These are phyloP conservation scores for Charanyca ferruginea DNA, from an alignment of 2,888 invertebrate genomes.

Conservation along the genomic window DNA sequence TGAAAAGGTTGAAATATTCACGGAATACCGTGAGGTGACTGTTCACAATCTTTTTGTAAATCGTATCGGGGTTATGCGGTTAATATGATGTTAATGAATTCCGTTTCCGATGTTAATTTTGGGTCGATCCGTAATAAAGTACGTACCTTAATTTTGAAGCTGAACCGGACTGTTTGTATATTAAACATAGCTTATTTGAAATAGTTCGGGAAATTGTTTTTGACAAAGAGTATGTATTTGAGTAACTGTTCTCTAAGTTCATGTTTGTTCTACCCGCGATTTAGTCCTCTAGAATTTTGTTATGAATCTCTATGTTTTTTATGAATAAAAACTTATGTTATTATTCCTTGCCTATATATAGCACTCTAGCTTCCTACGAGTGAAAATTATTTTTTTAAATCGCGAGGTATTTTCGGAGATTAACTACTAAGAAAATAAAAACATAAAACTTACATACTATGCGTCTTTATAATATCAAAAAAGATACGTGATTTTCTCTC, in stretches of 20 bases:
- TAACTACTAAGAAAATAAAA: no score
- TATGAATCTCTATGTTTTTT: no score
- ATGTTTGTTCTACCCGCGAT: background rate
- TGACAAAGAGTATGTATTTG: constrained; percentile 21
- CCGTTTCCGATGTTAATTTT: constrained; percentile 64
- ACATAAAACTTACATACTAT: no score
- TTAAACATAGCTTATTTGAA: constrained; percentile 49
- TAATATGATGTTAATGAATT: constrained; percentile 67
- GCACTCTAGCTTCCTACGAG: no score
- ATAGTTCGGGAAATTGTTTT: constrained; percentile 28
- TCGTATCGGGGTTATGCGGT: constrained; percentile 61
- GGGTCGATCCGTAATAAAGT: constrained; percentile 60
- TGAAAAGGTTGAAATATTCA: constrained; percentile 39
- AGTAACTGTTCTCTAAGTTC: background rate
- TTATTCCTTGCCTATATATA: no score
- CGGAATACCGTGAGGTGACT: constrained; percentile 53
- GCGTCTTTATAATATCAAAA: no score
- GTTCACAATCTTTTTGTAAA: constrained; percentile 51
- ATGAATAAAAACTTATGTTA: no score
- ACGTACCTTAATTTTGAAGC: constrained; percentile 35
- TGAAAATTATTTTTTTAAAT: no score
- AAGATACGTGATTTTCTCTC: background rate
- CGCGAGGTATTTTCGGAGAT: no score
- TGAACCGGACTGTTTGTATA: constrained; percentile 45
- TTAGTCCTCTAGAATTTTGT: no score